Evolutionary conservation across 1,140 invertebrate genomes (phyloP), one percentile per base, ranked within the genome.

Genomic region (Chelonus insularis): DNA sequence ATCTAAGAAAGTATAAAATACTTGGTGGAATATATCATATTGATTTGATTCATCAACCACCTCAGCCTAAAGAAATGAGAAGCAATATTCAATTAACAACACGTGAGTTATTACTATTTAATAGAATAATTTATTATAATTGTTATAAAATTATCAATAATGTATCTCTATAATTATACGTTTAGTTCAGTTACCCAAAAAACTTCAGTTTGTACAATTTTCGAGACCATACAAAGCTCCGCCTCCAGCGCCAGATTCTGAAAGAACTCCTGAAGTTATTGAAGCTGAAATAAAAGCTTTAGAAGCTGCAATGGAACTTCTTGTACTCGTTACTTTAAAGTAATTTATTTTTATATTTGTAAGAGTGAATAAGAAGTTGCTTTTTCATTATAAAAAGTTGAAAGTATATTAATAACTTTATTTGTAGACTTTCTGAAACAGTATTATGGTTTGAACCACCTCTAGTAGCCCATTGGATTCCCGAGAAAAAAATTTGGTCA

Each of bases 401-500:
- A n/a, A n/a, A n/a, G n/a, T n/a, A n/a, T n/a, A n/a, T n/a, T n/a
- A n/a, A n/a, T n/a, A n/a, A n/a, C n/a, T n/a, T n/a, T 32, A 14
- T 2, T 32, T 51, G 29, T 14, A 51, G 89, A 20, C 78, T 93
- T 14, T 89, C 91, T 0, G 85, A 88, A 11, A 86, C 86, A 4
- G 87, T 93, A 5, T 84, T 93, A 57, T 94, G 91, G 90, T 88
- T 92, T 32, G 92, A 95, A 68, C 88, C 91, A 1, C 92, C 92
- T 0, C 82, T 89, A 8, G 86, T 92, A 2, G 91, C 89, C 11
- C 86, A 90, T 58, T 94, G 92, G 92, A 84, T 91, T 20, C 51
- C 71, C 7, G 71, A 84, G 1, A 71, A 70, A 50, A 73, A 80
- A 39, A 72, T 75, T 6, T 95, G 92, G 93, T 88, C 87, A 0